Evolutionary conservation across 2,113 vertebrate species (phyloP), one percentile per base, ranked within the genome.

Genomic region (Phocoena phocoena): DNA sequence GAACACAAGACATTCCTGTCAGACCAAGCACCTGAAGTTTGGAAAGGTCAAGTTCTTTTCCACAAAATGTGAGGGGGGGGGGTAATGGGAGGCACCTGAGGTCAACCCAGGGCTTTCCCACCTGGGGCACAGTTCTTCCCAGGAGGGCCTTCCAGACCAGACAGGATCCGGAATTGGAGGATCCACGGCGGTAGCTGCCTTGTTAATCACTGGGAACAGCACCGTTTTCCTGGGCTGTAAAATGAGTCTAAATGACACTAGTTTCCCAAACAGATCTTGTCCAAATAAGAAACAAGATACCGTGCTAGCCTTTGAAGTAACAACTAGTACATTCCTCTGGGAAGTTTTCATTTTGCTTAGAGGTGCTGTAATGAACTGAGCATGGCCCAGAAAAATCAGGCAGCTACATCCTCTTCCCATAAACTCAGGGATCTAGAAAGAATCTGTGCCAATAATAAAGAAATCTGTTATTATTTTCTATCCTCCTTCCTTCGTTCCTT

Each of bases 271-370:
- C 6, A 65, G 26, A 67, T 76, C 60, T 58, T 67, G 33, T 62
- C 71, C 73, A 67, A 90, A 1, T 41, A 58, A 80, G 82, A 93
- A 96, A 65, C 20, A n/a, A 83, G 71, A 76, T 15, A 33, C 9
- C 26, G 4, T 6, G 33, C 15, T 33, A 47, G 50, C 15, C 55
- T 93, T 38, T 47, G 55, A 62, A 71, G 28, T 60, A 21, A 36
- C 11, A 33, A 13, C 50, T 33, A 62, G 81, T 10, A 88, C 55
- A 47, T 13, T 73, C 26, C n/a, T 47, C 28, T 71, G 11, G 23
- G 38, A 41, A 47, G 20, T 50, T 38, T 88, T 21, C 71, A 74
- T 38, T 47, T 50, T 36, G 50, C 36, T 28, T 31, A 38, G 8
- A 67, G 44, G 11, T 23, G n/a, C 65, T 28, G 2, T 38, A 28